These are phyloP conservation scores for Furnarius figulus DNA, from an alignment of 2,113 vertebrate genomes.

Conservation along the genomic window DNA sequence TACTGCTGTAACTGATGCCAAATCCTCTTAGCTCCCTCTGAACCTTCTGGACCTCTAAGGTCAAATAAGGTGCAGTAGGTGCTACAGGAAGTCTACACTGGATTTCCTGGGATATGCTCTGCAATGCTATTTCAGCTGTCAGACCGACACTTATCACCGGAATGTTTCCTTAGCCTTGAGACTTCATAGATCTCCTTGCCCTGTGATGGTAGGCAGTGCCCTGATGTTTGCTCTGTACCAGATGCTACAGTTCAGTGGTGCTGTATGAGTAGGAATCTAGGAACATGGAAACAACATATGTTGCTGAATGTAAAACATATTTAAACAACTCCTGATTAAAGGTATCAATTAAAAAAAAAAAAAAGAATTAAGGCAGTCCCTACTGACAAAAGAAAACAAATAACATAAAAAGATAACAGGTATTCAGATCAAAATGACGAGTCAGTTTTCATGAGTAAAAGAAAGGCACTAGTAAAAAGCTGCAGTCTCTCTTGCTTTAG, in stretches of 20 bases:
- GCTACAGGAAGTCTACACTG: neutral
- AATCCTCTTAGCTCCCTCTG: neutral
- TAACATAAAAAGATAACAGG: neutral
- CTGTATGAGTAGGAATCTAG: neutral
- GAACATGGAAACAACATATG: neutral
- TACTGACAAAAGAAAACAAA: neutral
- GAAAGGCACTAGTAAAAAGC: neutral
- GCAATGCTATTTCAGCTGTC: neutral
- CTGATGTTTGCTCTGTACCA: neutral
- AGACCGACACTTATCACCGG: neutral
- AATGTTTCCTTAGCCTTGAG: neutral
- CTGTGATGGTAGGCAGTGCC: neutral
- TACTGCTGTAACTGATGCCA: neutral
- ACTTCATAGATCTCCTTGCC: neutral
- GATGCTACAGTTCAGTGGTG: neutral
- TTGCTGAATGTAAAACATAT: neutral
- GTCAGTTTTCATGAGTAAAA: neutral
- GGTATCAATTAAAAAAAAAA: neutral
- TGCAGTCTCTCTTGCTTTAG: neutral
- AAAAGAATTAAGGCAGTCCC: neutral
- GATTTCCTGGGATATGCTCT: neutral
- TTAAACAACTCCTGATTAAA: neutral
- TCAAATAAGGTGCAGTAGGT: neutral
- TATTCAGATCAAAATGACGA: neutral
- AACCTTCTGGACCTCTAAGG: neutral